These are phyloP conservation scores for Sinodicranocentrus sp. DNA, from an alignment of 2,888 invertebrate species.

Conservation along the genomic window DNA sequence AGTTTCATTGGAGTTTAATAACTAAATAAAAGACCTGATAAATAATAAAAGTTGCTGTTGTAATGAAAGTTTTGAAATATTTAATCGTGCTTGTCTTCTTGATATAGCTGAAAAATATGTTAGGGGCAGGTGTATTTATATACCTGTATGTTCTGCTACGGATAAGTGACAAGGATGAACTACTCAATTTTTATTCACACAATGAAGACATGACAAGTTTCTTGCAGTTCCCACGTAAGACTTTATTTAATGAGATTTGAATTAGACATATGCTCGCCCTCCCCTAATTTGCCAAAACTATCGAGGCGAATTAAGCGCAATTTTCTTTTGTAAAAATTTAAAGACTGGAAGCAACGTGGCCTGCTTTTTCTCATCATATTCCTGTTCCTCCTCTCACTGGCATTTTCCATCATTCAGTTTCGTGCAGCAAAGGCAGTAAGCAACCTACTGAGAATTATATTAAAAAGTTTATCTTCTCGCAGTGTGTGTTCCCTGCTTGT, in stretches of 20 bases:
- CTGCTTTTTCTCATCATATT: slow-evolving; percentile 55
- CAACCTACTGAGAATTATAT: too few species aligned
- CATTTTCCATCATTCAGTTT: slow-evolving; percentile 58
- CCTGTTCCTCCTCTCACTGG: slow-evolving; percentile 59
- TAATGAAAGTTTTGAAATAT: not conserved
- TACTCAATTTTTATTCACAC: slow-evolving; percentile 56
- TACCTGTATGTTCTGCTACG: slow-evolving; percentile 62
- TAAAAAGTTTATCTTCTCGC: not conserved
- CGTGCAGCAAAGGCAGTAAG: slow-evolving; percentile 64
- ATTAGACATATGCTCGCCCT: too few species aligned
- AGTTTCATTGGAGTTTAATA: not conserved
- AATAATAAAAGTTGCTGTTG: not conserved
- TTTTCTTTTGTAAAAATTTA: slow-evolving; percentile 8
- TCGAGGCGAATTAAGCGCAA: not conserved
- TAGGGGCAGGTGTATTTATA: slow-evolving; percentile 52
- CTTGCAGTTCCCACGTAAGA: slow-evolving; percentile 54
- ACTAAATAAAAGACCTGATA: not conserved
- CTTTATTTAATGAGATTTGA: not conserved
- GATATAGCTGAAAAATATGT: slow-evolving; percentile 57
- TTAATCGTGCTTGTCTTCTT: not conserved
- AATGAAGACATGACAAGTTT: slow-evolving; percentile 66
- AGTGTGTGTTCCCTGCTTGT: not conserved
- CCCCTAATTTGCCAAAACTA: too few species aligned
- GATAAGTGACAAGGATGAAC: slow-evolving; percentile 54
- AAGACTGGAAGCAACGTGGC: slow-evolving; percentile 68